phyloP scores from a whole-genome alignment of 2,113 vertebrate genomes.

The Conger conger region DNA sequence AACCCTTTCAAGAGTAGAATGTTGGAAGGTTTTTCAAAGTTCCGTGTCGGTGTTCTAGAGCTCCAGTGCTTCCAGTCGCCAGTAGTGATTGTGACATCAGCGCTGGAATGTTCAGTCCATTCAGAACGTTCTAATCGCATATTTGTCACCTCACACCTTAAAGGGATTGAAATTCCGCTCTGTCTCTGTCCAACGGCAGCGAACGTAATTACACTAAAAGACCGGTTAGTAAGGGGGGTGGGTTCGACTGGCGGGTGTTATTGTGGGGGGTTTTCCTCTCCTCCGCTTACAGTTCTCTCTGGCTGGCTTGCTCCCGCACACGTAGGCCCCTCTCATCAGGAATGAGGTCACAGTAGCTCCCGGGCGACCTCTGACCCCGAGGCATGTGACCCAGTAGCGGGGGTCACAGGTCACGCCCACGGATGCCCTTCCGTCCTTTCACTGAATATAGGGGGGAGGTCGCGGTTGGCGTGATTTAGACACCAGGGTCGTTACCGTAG shows the following conservation, averaged over 20 bases:
- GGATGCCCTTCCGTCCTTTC: slow-evolving; percentile 15
- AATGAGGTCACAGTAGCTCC: not conserved
- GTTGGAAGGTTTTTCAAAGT: no score
- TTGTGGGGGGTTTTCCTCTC: not conserved
- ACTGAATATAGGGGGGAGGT: not conserved
- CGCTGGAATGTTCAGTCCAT: no score
- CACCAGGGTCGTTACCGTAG: not conserved
- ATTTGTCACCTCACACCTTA: no score
- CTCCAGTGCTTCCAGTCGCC: no score
- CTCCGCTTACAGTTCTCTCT: not conserved
- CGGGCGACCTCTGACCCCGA: slow-evolving; percentile 26
- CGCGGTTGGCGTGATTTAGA: not conserved
- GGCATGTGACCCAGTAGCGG: slow-evolving; percentile 21
- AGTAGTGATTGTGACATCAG: no score
- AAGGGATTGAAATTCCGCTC: no score
- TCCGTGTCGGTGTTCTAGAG: no score
- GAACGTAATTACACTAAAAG: slow-evolving; percentile 47
- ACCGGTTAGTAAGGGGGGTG: slow-evolving; percentile 24
- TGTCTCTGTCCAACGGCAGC: slow-evolving; percentile 30
- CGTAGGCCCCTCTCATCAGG: not conserved
- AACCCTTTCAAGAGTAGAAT: not conserved
- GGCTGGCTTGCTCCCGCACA: not conserved
- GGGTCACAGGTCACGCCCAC: slow-evolving; percentile 33
- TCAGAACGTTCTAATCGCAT: no score
- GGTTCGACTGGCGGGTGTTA: not conserved